Conservation (phyloP, 2,888 invertebrate genomes). For the Hypena proboscidalis region DNA sequence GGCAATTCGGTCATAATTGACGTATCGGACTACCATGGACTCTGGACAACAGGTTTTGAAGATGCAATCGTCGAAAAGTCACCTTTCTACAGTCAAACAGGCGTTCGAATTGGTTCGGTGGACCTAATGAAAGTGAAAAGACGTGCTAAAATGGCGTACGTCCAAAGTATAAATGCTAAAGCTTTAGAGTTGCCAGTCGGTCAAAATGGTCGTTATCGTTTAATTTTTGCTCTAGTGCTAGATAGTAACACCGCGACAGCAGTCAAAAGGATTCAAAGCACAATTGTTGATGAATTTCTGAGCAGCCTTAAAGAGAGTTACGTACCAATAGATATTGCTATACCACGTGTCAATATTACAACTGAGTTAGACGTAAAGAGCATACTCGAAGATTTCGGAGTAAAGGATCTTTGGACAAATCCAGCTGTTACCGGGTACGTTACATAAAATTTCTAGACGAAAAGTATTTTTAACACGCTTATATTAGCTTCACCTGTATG, state of each 20-base stretch:
- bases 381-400: slow-evolving; percentile 2
- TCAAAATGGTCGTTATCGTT: slow-evolving; percentile 4
- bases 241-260: neutral
- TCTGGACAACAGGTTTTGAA: slow-evolving; percentile 11
- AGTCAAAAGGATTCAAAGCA: neutral
- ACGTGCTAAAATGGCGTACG: slow-evolving; percentile 2
- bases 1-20: slow-evolving; percentile 10
- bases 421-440: slow-evolving; percentile 5
- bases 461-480: too few species aligned
- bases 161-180: neutral
- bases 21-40: slow-evolving; percentile 4
- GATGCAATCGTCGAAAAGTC: slow-evolving; percentile 3
- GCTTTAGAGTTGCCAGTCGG: slow-evolving; percentile 3
- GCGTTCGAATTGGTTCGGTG: slow-evolving; percentile 1
- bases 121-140: slow-evolving; percentile 10
- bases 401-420: slow-evolving; percentile 2
- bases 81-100: slow-evolving; percentile 6
- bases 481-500: too few species aligned
- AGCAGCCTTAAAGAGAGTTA: neutral
- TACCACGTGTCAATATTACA: slow-evolving; percentile 3
- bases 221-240: slow-evolving; percentile 3
- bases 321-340: slow-evolving; percentile 7
- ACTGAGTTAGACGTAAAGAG: neutral
- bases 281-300: neutral
- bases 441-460: too few species aligned